A percentile compares a stretch with the other conserved stretches of the same genome.
Conservation (phyloP, 2,797 vertebrate species). For the Channallabes apus region DNA sequence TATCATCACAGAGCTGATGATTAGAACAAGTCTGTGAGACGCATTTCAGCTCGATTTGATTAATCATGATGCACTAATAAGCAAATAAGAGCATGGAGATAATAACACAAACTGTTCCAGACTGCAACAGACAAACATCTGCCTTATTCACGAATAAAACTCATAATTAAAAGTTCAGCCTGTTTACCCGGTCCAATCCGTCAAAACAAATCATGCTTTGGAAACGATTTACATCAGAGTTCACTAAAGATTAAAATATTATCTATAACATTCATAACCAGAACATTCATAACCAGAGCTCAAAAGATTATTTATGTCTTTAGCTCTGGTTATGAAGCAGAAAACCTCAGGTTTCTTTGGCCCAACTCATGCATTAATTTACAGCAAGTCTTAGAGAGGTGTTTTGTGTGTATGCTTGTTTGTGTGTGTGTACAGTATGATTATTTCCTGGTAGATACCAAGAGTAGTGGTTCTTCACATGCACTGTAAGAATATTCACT, state of each 20-base stretch:
- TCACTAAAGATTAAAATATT: too few relatives aligned
- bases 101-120: neutral
- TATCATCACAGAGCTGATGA: too few relatives aligned
- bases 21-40: neutral
- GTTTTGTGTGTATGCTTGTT: neutral
- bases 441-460: slow-evolving; percentile 16
- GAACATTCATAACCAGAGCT: too few relatives aligned
- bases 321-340: slow-evolving; percentile 20
- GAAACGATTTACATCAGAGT: neutral
- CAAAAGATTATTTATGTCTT: too few relatives aligned
- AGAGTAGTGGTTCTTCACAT: slow-evolving; percentile 22
- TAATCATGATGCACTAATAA: neutral
- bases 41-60: neutral
- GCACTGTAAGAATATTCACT: slow-evolving; percentile 15
- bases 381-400: neutral
- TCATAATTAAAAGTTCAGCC: neutral
- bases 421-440: neutral
- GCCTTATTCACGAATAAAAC: neutral
- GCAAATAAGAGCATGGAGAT: neutral
- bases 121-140: slow-evolving; percentile 1
- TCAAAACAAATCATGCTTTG: neutral
- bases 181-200: neutral
- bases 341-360: slow-evolving; percentile 15
- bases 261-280: too few relatives aligned
- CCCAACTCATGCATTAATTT: slow-evolving; percentile 9